Conservation (phyloP, 2,797 vertebrate genomes). For the Pangasius mekongensis region DNA sequence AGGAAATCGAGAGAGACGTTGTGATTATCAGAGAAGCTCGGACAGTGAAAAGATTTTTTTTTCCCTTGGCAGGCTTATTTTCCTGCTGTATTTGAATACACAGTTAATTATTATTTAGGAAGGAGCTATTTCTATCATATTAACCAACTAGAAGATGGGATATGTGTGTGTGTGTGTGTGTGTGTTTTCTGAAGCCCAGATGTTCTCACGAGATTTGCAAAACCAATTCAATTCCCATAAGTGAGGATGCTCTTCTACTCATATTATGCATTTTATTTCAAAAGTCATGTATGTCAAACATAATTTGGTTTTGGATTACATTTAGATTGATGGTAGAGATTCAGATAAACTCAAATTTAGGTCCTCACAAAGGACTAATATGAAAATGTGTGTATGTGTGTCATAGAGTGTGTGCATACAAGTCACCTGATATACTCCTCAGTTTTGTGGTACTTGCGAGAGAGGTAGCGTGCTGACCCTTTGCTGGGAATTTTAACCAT, state of each 20-base stretch:
- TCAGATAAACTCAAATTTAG: neutral
- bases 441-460: slow-evolving; percentile 94
- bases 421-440: slow-evolving; percentile 96
- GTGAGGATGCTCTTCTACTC: neutral
- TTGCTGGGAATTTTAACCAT: slow-evolving; percentile 99
- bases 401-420: neutral
- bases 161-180: neutral
- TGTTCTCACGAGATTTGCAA: neutral
- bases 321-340: neutral
- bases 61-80: neutral
- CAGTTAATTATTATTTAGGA: slow-evolving; percentile 38
- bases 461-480: slow-evolving; percentile 94
- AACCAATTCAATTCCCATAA: neutral
- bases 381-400: neutral
- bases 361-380: no score
- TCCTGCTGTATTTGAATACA: slow-evolving; percentile 17
- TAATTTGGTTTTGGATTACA: neutral
- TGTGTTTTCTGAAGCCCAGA: neutral
- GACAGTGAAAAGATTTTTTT: slow-evolving; percentile 6
- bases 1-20: slow-evolving; percentile 37
- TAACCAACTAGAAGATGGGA: slow-evolving; percentile 20
- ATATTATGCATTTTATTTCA: neutral
- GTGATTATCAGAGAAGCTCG: slow-evolving; percentile 41
- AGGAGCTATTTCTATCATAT: slow-evolving; percentile 28
- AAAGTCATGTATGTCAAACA: neutral